phyloP scores from a whole-genome alignment of 2,888 invertebrate genomes.

The Chelonus formosanus region DNA sequence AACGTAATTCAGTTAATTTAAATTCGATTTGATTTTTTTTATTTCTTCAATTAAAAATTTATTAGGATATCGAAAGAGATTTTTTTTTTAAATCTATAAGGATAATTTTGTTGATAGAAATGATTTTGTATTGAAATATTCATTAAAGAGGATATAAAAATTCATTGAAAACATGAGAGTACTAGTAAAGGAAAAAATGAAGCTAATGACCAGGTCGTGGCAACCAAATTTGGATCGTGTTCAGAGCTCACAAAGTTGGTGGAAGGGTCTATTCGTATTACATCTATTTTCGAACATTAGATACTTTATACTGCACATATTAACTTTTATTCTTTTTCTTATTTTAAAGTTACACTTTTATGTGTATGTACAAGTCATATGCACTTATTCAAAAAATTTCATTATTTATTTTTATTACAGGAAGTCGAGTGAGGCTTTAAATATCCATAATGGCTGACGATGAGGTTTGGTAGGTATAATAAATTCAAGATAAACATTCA shows the following conservation, averaged over 20 bases:
- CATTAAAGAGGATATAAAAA: constrained; percentile 7
- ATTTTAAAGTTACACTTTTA: too few relatives aligned
- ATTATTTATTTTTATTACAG: constrained; percentile 64
- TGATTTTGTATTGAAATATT: too few relatives aligned
- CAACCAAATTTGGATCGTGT: constrained; percentile 71
- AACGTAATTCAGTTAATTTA: too few relatives aligned
- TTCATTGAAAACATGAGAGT: constrained; percentile 18
- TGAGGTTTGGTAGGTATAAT: constrained; percentile 85
- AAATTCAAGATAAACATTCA: background rate
- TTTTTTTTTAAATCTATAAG: too few relatives aligned
- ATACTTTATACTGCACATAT: constrained; percentile 53
- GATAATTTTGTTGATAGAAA: too few relatives aligned
- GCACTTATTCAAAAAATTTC: background rate
- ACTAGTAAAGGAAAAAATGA: constrained; percentile 10
- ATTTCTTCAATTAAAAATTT: too few relatives aligned
- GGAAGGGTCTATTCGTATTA: constrained; percentile 60
- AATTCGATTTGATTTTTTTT: too few relatives aligned
- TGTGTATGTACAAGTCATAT: too few relatives aligned
- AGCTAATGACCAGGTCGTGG: constrained; percentile 58
- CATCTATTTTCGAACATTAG: constrained; percentile 63
- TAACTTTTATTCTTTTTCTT: background rate
- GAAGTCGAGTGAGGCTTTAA: constrained; percentile 69
- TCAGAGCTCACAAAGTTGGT: constrained; percentile 52
- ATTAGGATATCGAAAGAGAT: too few relatives aligned
- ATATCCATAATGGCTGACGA: constrained; percentile 86